Base-by-base conservation (phyloP, 2,888 invertebrate species). In the Pharmacophagus antenor region DNA sequence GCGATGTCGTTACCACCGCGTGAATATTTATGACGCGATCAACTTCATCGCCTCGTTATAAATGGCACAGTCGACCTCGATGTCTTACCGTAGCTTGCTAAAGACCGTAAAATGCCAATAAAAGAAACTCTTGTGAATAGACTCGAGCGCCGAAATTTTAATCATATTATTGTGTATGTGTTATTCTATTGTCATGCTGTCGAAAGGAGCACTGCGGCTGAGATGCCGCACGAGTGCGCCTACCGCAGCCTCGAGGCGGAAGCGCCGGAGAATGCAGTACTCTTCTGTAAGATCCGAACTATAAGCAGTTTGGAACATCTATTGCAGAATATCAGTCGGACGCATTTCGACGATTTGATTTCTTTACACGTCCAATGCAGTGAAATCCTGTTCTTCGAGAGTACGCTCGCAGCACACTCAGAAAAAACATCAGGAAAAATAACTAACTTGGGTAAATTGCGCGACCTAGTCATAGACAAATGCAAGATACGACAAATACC, bases 401-500 rank as follows among this genome's bases (percentile, higher is more conserved):
- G 94, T 74, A 93, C 93, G 54, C 80, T 94, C 63, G 92, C 92
- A 63, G 88, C 92, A 62, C 88, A 88, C 37, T 76, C 82, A 46
- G 82, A 88, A 58, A 80, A 88, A 70, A 57, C 78, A 59, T 56
- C 87, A 57, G 84, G 81, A 23, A 94, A 94, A 78, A 85, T 93
- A 64, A 87, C 91, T 37, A 90, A 91, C 64, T 85, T 95, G 63
- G 80, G 94, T 91, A 82, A 93, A 91, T 77, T 96, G 92, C 84
- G 95, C 92, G 91, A 93, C 92, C 77, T 93, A 87, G 70, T 92
- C 87, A 91, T 96, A 67, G 95, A 95, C 71, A 93, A 93, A 79
- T 96, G 95, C 82, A 95, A 95, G 84, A 93, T 95, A 72, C 92
- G 94, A n/a, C 92, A 93, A 77, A 91, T 96, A 68, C 94, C 95